These are phyloP conservation scores for Apodemus sylvaticus DNA, from an alignment of 2,113 vertebrate species.

Conservation along the genomic window DNA sequence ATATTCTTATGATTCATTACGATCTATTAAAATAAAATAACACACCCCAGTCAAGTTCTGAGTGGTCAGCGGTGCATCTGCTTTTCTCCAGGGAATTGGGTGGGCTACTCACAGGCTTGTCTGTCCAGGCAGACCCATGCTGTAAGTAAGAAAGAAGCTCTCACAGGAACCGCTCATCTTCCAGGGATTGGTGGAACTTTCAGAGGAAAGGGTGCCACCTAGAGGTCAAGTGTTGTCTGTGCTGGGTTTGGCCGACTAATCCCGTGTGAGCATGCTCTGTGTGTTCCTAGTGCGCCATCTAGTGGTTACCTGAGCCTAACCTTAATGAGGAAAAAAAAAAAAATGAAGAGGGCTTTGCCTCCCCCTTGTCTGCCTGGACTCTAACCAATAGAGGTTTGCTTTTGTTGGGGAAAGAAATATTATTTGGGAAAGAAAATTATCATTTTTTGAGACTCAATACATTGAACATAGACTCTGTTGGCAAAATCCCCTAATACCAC, in stretches of 20 bases:
- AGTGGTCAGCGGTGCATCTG: neutral
- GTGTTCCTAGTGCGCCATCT: slow-evolving; percentile 73
- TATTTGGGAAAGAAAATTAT: neutral
- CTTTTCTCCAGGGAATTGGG: neutral
- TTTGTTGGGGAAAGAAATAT: neutral
- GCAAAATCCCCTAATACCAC: neutral
- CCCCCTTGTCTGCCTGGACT: neutral
- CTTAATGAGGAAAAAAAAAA: neutral
- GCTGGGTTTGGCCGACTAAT: neutral
- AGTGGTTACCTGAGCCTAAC: slow-evolving; percentile 48
- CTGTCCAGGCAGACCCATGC: neutral
- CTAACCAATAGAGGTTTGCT: neutral
- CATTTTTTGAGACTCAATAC: neutral
- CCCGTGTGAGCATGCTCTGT: neutral
- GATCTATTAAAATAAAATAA: slow-evolving; percentile 33
- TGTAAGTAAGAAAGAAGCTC: neutral
- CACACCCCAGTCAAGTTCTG: neutral
- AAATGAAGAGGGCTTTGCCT: neutral
- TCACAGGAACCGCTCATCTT: neutral
- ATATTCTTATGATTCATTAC: neutral
- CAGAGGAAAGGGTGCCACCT: neutral
- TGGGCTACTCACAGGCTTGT: neutral
- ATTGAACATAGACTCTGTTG: neutral
- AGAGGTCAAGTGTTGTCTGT: neutral
- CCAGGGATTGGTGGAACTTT: neutral